Conservation (phyloP, 2,888 invertebrate species). For the Bunonema sp. region DNA sequence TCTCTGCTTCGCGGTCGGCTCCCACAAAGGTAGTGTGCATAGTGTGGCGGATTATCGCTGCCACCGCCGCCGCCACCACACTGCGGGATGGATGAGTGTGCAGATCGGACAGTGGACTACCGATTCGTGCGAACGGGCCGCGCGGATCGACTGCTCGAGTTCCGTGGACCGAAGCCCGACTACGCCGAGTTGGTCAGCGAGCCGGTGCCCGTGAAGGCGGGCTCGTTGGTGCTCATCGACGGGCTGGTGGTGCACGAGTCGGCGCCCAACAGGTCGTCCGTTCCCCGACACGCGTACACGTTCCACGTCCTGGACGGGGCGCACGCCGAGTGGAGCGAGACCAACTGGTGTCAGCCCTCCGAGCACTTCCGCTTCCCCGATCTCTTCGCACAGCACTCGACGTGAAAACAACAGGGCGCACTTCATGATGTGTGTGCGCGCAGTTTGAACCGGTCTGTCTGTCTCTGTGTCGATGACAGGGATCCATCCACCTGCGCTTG, state of each 20-base stretch:
- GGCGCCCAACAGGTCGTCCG: conserved; percentile 64
- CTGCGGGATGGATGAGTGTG: not conserved
- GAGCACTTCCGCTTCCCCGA: too few relatives aligned
- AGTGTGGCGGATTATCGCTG: not conserved
- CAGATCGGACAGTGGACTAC: conserved; percentile 15
- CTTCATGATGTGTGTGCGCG: too few relatives aligned
- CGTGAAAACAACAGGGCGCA: too few relatives aligned
- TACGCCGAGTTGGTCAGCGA: conserved; percentile 59
- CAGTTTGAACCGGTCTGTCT: too few relatives aligned
- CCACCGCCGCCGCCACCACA: not conserved
- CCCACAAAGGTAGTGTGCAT: conserved; percentile 62
- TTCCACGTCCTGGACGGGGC: conserved; percentile 76
- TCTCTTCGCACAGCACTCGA: too few relatives aligned
- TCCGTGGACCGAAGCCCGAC: conserved; percentile 26
- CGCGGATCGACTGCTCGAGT: conserved; percentile 22
- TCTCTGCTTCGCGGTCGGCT: conserved; percentile 74
- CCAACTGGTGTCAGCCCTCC: too few relatives aligned
- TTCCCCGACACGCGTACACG: conserved; percentile 80
- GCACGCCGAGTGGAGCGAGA: conserved; percentile 60
- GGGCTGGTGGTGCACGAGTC: conserved; percentile 85
- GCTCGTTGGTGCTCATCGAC: conserved; percentile 72
- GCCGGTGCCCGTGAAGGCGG: conserved; percentile 64
- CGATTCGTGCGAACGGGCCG: conserved; percentile 27
- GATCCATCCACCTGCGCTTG: too few relatives aligned
- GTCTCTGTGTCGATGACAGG: too few relatives aligned